A percentile compares a stretch with the other conserved stretches of the same genome.
These are phyloP conservation scores for Linnaemya vulpina DNA, from an alignment of 2,888 invertebrate species.

Conservation along the genomic window DNA sequence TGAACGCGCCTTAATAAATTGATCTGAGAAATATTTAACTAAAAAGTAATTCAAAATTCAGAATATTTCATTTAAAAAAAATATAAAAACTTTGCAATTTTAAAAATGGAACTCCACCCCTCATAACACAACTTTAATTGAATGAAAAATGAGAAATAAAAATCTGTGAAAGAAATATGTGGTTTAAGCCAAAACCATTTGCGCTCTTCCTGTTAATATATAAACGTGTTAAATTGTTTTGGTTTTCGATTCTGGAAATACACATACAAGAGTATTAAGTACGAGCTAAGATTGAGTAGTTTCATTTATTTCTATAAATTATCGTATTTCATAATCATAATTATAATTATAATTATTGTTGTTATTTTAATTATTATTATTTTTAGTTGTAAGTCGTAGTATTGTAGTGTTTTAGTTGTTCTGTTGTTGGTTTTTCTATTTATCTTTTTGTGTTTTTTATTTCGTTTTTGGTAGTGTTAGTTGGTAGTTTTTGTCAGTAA, in stretches of 20 bases:
- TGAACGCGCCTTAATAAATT: no score
- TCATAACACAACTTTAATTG: background rate
- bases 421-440: background rate
- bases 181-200: background rate
- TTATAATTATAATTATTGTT: background rate
- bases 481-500: slow-evolving; percentile 59
- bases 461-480: slow-evolving; percentile 45
- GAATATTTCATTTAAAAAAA: no score
- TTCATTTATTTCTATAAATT: slow-evolving; percentile 41
- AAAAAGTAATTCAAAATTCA: no score
- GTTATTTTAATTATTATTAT: no score
- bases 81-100: no score
- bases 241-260: slow-evolving; percentile 54
- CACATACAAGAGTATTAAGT: slow-evolving; percentile 39
- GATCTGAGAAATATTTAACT: no score
- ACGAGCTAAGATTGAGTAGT: slow-evolving; percentile 67
- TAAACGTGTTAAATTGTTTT: slow-evolving; percentile 40
- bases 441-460: no score
- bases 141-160: background rate
- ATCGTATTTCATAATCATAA: background rate
- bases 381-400: slow-evolving; percentile 42
- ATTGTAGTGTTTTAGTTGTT: slow-evolving; percentile 43
- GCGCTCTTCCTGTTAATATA: slow-evolving; percentile 6
- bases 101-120: background rate
- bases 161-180: background rate